Conservation (phyloP, 2,888 invertebrate species). For the Allygus modestus region DNA sequence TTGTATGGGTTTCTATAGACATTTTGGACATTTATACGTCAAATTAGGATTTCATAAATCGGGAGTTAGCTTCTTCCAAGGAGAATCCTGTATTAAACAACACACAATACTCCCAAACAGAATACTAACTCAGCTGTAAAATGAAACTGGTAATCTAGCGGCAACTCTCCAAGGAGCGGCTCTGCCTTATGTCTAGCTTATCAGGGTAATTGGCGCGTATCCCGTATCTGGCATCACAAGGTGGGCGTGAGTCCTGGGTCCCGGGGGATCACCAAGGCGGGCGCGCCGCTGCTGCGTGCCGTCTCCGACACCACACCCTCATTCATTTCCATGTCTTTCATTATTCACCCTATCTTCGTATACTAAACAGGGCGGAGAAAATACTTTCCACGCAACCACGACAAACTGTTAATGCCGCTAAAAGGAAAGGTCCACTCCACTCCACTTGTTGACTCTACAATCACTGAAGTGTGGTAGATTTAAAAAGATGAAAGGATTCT, state of each 20-base stretch:
- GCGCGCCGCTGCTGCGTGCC: not conserved
- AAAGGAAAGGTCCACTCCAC: not conserved
- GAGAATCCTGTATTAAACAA: too few relatives aligned
- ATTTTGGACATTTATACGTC: too few relatives aligned
- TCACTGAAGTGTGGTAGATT: not conserved
- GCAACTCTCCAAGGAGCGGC: slow-evolving; percentile 32
- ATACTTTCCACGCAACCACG: slow-evolving; percentile 33
- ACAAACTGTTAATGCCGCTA: not conserved
- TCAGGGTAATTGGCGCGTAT: slow-evolving; percentile 5
- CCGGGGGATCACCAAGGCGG: slow-evolving; percentile 13
- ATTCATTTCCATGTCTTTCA: slow-evolving; percentile 60
- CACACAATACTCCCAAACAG: not conserved
- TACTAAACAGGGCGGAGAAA: slow-evolving; percentile 47
- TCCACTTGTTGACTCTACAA: not conserved
- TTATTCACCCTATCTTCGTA: slow-evolving; percentile 56
- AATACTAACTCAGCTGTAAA: slow-evolving; percentile 11
- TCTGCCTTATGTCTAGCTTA: slow-evolving; percentile 27
- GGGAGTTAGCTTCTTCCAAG: too few relatives aligned
- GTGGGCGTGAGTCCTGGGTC: slow-evolving; percentile 31
- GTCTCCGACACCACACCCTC: slow-evolving; percentile 54
- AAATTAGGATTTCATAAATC: too few relatives aligned
- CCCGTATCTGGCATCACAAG: slow-evolving; percentile 16
- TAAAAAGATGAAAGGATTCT: too few relatives aligned
- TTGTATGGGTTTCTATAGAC: too few relatives aligned
- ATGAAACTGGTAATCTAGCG: slow-evolving; percentile 1